phyloP scores from a whole-genome alignment of 2,797 vertebrate genomes.

The Xiphophorus birchmanni region DNA sequence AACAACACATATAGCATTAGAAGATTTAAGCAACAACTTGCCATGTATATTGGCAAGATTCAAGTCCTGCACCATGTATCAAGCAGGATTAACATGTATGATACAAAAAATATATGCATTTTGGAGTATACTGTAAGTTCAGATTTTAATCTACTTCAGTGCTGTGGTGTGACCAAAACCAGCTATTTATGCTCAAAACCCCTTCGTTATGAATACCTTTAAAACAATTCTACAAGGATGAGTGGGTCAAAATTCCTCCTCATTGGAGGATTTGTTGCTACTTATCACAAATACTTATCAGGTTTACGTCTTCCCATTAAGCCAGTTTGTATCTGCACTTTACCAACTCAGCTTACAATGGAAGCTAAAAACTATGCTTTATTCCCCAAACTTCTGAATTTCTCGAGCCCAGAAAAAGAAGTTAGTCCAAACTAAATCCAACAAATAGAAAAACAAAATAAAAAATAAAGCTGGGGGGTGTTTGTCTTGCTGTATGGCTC shows the following conservation, averaged over 20 bases:
- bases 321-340: neutral
- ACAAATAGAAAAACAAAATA: slow-evolving; percentile 35
- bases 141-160: neutral
- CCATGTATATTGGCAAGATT: neutral
- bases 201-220: neutral
- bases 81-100: neutral
- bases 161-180: neutral
- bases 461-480: slow-evolving; percentile 31
- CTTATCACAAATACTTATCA: neutral
- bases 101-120: neutral
- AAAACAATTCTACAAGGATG: neutral
- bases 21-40: neutral
- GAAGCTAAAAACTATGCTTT: neutral
- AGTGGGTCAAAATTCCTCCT: neutral
- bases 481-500: slow-evolving; percentile 46
- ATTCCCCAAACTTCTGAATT: slow-evolving; percentile 35
- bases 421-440: slow-evolving; percentile 37
- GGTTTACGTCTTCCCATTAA: neutral
- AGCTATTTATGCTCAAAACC: neutral
- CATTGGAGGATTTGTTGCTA: neutral
- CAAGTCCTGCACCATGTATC: neutral
- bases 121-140: neutral
- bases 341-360: neutral
- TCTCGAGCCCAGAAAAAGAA: slow-evolving; percentile 2
- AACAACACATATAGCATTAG: neutral